Evolutionary conservation across 2,113 vertebrate species (phyloP).

Genomic region (Brienomyrus longianalis): DNA sequence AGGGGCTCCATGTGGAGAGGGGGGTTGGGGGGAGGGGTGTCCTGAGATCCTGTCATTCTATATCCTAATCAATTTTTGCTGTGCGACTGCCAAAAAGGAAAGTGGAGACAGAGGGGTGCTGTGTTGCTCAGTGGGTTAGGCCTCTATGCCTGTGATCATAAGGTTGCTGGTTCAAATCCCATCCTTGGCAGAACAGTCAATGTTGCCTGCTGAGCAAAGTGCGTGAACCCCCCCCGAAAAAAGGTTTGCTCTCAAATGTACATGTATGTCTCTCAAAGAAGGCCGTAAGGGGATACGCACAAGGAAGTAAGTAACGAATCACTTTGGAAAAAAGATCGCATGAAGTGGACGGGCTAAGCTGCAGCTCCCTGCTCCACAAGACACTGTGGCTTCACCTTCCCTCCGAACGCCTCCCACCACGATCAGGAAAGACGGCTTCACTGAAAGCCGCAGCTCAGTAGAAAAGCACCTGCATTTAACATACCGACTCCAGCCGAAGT

Average conservation of each 20-base stretch:
- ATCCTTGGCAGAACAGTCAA: not conserved
- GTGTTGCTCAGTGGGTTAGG: not conserved
- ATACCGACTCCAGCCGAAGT: not conserved
- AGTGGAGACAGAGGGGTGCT: not conserved
- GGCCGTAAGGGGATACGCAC: not conserved
- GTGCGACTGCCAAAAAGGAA: not conserved
- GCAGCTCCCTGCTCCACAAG: not conserved
- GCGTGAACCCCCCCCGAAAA: not conserved
- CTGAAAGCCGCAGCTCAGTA: constrained; percentile 40
- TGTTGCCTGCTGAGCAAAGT: too few species aligned
- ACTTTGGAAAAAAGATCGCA: not conserved
- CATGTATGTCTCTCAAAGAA: not conserved
- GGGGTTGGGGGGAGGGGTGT: not conserved
- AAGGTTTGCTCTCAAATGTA: not conserved
- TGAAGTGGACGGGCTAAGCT: not conserved
- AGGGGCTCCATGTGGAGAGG: constrained; percentile 37
- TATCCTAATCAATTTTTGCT: constrained; percentile 28
- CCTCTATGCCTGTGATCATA: not conserved
- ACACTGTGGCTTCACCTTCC: constrained; percentile 8
- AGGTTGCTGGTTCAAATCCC: not conserved
- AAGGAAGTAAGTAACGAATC: not conserved
- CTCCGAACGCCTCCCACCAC: constrained; percentile 32
- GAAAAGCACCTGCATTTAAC: not conserved
- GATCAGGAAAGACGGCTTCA: constrained; percentile 32
- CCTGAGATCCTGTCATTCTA: constrained; percentile 15